Base-by-base conservation (phyloP, 2,113 vertebrate species). In the Upupa epops region DNA sequence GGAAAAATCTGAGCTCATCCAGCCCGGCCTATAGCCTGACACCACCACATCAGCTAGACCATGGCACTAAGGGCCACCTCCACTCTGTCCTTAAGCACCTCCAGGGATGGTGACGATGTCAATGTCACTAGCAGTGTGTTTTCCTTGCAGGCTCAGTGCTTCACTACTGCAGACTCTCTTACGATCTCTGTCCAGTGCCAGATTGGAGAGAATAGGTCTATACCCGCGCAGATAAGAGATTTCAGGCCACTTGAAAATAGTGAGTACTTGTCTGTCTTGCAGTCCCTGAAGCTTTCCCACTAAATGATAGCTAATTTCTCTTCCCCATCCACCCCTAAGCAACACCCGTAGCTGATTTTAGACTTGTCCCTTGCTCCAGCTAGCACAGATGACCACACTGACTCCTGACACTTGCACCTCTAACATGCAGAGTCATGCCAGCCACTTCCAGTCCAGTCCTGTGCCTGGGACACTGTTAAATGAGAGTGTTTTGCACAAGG, bases 161-260 rank as follows among this genome's bases (percentile, higher is more conserved):
- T 97, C 89, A 95, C 94, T 3, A 0, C 13, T 46, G 11, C 65
- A 63, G 95, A 97, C 24, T 2, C 7, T 36, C 83, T 97, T 29
- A 9, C 5, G 52, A n/a, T 97, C 31, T 83, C 61, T 68, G 90
- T 97, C 37, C 85, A 40, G 26, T 97, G 96, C 76, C 28, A 18
- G 26, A 32, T 8, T 46, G 94, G 83, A 49, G 11, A 86, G 29
- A 92, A 95, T 2, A 37, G 6, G 6, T 56, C 29, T 32, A n/a
- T 25, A 49, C 72, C 75, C 51, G 86, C 13, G 3, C 22, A 0
- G 85, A 80, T 83, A 61, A 11, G 64, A 66, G 4, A 64, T n/a
- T 95, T 97, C 58, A 21, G 3, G 0, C 97, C 94, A 13, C 73
- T 95, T 93, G 8, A 5, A 60, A 96, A 96, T 6, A 95, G 97